Conservation (phyloP, 2,113 vertebrate genomes). For the Trichechus manatus region DNA sequence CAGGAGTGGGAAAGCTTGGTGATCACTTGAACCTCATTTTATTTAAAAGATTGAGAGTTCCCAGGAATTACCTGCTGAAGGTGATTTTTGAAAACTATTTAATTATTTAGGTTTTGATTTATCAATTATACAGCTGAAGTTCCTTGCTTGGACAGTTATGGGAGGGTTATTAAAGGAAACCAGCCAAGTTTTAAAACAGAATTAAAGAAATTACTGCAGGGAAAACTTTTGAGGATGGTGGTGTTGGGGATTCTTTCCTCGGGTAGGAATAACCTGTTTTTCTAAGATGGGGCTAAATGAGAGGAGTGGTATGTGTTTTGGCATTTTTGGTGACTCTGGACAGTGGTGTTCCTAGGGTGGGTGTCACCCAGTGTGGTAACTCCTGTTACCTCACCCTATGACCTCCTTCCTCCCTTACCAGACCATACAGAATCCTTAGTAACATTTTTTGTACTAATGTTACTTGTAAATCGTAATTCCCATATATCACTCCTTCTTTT, state of each 20-base stretch:
- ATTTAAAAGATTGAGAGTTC: not conserved
- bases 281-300: not conserved
- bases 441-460: no score
- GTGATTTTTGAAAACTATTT: not conserved
- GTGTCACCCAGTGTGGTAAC: no score
- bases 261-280: not conserved
- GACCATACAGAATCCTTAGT: no score
- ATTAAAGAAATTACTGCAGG: not conserved
- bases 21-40: not conserved
- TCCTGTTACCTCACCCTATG: no score
- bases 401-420: no score
- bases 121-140: not conserved
- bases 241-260: not conserved
- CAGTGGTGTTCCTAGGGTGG: no score
- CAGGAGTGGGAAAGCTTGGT: not conserved
- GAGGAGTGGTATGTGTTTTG: not conserved
- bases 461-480: no score
- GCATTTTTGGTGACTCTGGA: not conserved
- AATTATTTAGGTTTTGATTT: slow-evolving; percentile 12
- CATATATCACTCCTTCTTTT: no score
- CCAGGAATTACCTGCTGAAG: not conserved
- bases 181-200: not conserved
- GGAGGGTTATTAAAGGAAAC: not conserved
- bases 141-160: not conserved
- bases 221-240: not conserved